Evolutionary conservation across 2,113 vertebrate genomes (phyloP), one percentile per base, ranked within the genome.

Genomic region (Corythaeola cristata): DNA sequence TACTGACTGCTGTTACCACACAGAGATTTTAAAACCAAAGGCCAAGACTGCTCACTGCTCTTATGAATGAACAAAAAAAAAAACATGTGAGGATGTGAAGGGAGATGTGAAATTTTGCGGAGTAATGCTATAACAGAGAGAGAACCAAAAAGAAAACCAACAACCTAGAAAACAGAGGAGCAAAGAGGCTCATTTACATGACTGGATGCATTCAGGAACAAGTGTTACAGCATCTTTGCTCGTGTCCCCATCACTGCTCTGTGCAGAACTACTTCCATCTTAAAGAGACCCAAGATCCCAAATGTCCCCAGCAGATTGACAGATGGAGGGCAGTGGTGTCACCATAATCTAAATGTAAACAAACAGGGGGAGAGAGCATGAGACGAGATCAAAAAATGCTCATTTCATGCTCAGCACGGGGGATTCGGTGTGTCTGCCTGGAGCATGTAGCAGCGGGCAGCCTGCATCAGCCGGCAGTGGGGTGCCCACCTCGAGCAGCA

Each of bases 371-470:
- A 91, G 11, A 35, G 15, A 11, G 17, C 15, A 4, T 27, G 49
- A 84, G 63, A 18, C n/a, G 13, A 20, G 47, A 58, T 53, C 28
- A 66, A 87, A 73, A 74, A 32, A 64, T 28, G 45, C n/a, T 73
- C 41, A 33, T 33, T 17, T 78, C 26, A 33, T 27, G 32, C 28
- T 62, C 60, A 79, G 60, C 44, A 41, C 0, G 1, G n/a, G n/a
- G 7, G 3, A 63, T 82, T 35, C 55, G 64, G 27, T 50, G n/a
- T 16, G 10, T 56, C 58, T 88, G 62, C 33, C 37, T 32, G 67
- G 28, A 60, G 45, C 4, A 19, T 4, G 2, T 2, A 68, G 63
- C 6, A 5, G n/a, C 0, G 0, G 72, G 63, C 63, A 86, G 64
- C 41, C 58, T 24, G 35, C 24, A 45, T 35, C 1, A 1, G 44